phyloP scores from a whole-genome alignment of 1,140 invertebrate genomes.

The Zaprionus nigranus region DNA sequence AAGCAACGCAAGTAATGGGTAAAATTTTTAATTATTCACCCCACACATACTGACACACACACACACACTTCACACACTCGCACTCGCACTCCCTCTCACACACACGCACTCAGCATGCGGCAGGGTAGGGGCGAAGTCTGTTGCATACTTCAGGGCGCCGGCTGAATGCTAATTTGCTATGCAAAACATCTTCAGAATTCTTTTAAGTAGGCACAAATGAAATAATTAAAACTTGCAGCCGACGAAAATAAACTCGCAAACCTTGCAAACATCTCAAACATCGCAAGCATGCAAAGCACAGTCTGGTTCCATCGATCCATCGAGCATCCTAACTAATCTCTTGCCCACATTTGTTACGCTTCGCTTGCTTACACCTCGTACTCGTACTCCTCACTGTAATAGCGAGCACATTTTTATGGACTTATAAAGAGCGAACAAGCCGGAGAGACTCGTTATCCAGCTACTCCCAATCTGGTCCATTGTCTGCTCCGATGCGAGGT shows the following conservation, averaged over 20 bases:
- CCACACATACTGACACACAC: conserved; percentile 12
- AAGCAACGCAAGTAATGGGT: conserved; percentile 78
- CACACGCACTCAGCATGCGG: neutral
- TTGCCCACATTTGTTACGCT: conserved; percentile 57
- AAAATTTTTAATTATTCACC: conserved; percentile 84
- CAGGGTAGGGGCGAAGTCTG: neutral
- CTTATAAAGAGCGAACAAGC: conserved; percentile 19
- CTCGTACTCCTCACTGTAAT: neutral
- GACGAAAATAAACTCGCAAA: conserved; percentile 16
- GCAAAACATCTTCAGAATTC: conserved; percentile 78
- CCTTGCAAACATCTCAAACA: neutral
- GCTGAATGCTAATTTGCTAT: conserved; percentile 78
- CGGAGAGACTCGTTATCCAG: conserved; percentile 3
- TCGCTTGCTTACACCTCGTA: conserved; percentile 13
- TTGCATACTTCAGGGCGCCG: conserved; percentile 52
- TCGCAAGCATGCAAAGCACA: neutral
- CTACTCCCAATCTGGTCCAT: conserved; percentile 14
- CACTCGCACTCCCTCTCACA: conserved; percentile 25
- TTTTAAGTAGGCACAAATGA: conserved; percentile 60
- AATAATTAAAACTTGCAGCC: conserved; percentile 78
- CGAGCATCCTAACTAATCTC: neutral
- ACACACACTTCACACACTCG: neutral
- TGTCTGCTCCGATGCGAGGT: conserved; percentile 32
- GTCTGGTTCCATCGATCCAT: neutral
- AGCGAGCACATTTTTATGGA: conserved; percentile 25